Conservation (phyloP, 2,113 vertebrate genomes). For the Gnathonemus echidnorhynchus region DNA sequence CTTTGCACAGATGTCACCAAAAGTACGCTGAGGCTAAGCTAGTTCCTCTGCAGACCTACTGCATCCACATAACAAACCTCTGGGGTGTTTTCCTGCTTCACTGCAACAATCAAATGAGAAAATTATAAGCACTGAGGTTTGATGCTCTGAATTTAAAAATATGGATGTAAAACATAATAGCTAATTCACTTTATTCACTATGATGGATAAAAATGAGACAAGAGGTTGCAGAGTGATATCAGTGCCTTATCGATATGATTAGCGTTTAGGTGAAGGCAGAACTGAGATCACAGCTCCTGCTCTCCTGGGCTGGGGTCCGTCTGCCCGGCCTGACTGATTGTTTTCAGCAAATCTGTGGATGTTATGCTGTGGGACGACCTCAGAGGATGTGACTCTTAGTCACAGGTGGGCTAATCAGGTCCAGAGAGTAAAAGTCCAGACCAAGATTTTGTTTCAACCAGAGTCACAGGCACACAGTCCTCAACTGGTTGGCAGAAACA, state of each 20-base stretch:
- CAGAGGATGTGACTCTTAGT: background rate
- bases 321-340: background rate
- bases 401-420: background rate
- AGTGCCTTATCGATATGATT: background rate
- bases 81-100: background rate
- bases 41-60: constrained; percentile 7
- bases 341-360: background rate
- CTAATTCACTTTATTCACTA: background rate
- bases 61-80: background rate
- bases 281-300: background rate
- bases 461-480: background rate
- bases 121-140: background rate
- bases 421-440: background rate
- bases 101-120: background rate
- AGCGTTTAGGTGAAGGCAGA: background rate
- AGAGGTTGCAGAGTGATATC: background rate
- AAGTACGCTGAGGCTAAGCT: background rate
- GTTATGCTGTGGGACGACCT: background rate
- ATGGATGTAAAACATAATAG: background rate
- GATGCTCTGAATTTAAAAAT: background rate
- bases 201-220: background rate
- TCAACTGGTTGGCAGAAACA: background rate
- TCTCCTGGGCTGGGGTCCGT: background rate
- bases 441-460: background rate
- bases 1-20: background rate